Evolutionary conservation across 1,140 invertebrate species (phyloP).

Genomic region (Hyphantria cunea): DNA sequence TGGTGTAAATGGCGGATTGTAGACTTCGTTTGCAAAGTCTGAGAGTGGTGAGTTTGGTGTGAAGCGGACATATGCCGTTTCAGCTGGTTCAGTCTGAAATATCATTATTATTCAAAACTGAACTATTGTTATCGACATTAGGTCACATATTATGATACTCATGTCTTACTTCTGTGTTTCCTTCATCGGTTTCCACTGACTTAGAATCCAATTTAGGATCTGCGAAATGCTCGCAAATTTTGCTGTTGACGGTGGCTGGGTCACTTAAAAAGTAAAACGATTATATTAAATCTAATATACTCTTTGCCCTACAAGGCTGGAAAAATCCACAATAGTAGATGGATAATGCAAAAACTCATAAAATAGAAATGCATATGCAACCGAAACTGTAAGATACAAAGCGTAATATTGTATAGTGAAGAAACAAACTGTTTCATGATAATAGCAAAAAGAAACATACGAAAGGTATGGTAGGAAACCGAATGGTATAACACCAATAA

Average conservation of each 20-base stretch:
- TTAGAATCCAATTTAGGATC: slow-evolving; percentile 61
- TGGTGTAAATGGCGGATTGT: slow-evolving; percentile 84
- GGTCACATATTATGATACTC: background rate
- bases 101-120: background rate
- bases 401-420: too few relatives aligned
- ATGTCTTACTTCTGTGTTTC: slow-evolving; percentile 50
- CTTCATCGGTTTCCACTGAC: slow-evolving; percentile 37
- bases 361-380: too few relatives aligned
- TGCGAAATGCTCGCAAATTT: slow-evolving; percentile 69
- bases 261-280: slow-evolving; percentile 48
- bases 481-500: too few relatives aligned
- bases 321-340: too few relatives aligned
- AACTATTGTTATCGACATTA: background rate
- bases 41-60: slow-evolving; percentile 86
- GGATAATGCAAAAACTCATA: too few relatives aligned
- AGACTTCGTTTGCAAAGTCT: slow-evolving; percentile 89
- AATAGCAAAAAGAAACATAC: background rate
- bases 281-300: background rate
- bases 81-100: slow-evolving; percentile 83
- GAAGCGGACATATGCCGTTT: slow-evolving; percentile 90
- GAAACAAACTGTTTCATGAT: background rate
- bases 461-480: background rate
- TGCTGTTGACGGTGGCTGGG: slow-evolving; percentile 58
- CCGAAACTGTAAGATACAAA: too few relatives aligned
- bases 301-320: background rate